Evolutionary conservation across 2,888 invertebrate species (phyloP).

Genomic region (Acronicta leporina): DNA sequence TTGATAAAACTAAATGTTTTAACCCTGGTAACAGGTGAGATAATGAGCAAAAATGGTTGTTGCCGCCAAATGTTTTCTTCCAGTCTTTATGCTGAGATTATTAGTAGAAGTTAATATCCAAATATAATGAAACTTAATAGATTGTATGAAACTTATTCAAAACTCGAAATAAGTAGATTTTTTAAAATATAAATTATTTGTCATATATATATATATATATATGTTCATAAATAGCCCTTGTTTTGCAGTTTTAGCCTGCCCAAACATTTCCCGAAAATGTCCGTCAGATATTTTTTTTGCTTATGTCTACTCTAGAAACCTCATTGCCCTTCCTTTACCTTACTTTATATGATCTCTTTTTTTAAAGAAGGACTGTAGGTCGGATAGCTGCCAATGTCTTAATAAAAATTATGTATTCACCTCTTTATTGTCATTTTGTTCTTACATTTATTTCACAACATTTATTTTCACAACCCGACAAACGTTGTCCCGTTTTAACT

Average conservation of each 20-base stretch:
- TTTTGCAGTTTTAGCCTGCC: slow-evolving; percentile 27
- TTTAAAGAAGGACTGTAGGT: no score
- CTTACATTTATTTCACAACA: neutral
- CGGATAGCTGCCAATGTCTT: no score
- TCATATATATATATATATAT: slow-evolving; percentile 1
- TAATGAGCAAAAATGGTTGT: neutral
- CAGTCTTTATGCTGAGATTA: slow-evolving; percentile 32
- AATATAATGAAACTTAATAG: slow-evolving; percentile 33
- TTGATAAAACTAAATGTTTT: no score
- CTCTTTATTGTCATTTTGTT: no score
- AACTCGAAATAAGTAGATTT: slow-evolving; percentile 29
- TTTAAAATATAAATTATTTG: slow-evolving; percentile 16
- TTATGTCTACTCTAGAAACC: no score
- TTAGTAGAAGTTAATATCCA: slow-evolving; percentile 34
- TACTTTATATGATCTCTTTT: no score
- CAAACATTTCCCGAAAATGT: no score
- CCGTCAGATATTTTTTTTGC: no score
- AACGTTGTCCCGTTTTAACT: slow-evolving; percentile 9
- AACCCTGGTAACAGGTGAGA: no score
- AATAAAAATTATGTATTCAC: no score
- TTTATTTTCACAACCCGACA: neutral
- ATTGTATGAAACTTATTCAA: slow-evolving; percentile 9
- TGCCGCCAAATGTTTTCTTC: slow-evolving; percentile 7
- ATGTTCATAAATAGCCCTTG: slow-evolving; percentile 6
- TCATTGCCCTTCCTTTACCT: no score